Conservation (phyloP, 2,113 vertebrate species). For the Desmodus rotundus region DNA sequence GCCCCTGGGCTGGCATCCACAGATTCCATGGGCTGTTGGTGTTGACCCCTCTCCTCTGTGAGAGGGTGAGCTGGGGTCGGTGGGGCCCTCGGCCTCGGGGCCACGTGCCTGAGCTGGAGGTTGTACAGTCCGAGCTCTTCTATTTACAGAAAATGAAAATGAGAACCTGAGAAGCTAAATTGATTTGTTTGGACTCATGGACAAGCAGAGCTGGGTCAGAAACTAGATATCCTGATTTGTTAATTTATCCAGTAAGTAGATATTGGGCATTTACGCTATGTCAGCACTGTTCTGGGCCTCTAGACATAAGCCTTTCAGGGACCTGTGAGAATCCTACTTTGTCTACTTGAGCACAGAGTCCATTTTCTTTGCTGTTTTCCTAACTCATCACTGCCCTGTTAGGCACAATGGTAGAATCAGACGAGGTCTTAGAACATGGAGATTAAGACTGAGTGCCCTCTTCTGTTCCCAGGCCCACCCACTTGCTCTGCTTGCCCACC, state of each 20-base stretch:
- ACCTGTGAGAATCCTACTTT: not conserved
- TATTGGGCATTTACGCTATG: not conserved
- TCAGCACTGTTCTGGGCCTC: not conserved
- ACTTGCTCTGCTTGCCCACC: not conserved
- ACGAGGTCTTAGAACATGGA: not conserved
- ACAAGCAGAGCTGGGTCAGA: not conserved
- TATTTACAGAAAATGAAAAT: not conserved
- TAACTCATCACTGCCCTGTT: not conserved
- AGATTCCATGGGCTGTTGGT: not conserved
- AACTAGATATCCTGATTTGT: not conserved
- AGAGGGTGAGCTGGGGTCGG: not conserved
- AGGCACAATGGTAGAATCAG: not conserved
- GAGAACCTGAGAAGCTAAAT: not conserved
- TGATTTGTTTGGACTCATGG: not conserved
- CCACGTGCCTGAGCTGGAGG: not conserved
- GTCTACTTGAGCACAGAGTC: not conserved
- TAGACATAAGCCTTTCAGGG: not conserved
- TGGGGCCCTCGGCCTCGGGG: fast-evolving
- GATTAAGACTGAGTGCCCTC: not conserved
- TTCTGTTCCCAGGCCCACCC: not conserved
- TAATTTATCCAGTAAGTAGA: not conserved
- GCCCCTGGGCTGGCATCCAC: not conserved
- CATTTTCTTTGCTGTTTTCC: not conserved
- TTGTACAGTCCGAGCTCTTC: not conserved
- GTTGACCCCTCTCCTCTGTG: not conserved